phyloP scores from a whole-genome alignment of 2,797 vertebrate species.

The Phaenicophaeus curvirostris region DNA sequence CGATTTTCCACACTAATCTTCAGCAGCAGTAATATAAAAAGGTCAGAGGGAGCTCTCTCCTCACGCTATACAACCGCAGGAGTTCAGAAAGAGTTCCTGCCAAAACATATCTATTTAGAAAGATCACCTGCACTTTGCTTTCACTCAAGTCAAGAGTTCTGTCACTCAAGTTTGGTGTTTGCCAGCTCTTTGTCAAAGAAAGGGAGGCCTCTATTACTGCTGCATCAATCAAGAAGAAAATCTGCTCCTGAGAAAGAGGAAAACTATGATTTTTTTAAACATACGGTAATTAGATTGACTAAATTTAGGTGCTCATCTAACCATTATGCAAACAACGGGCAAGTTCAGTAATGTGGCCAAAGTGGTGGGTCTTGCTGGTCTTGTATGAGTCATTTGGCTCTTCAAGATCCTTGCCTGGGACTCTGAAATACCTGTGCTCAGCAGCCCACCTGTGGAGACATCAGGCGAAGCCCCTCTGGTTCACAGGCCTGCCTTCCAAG shows the following conservation, averaged over 20 bases:
- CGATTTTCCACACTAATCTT: background rate
- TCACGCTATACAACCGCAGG: background rate
- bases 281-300: background rate
- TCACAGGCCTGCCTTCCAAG: background rate
- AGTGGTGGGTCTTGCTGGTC: background rate
- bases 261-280: background rate
- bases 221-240: background rate
- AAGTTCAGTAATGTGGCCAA: background rate
- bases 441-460: background rate
- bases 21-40: background rate
- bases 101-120: background rate
- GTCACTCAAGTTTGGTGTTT: background rate
- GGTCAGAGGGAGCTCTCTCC: background rate
- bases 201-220: background rate
- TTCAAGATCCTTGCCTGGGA: background rate
- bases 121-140: background rate
- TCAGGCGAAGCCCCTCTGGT: background rate
- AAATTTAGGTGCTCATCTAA: background rate
- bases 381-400: background rate
- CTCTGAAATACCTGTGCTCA: accelerated
- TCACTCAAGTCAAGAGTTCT: background rate
- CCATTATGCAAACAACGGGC: background rate
- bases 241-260: background rate
- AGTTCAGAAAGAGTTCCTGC: background rate
- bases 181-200: background rate